Conservation (phyloP, 2,797 vertebrate species). For the Danio aesculapii region DNA sequence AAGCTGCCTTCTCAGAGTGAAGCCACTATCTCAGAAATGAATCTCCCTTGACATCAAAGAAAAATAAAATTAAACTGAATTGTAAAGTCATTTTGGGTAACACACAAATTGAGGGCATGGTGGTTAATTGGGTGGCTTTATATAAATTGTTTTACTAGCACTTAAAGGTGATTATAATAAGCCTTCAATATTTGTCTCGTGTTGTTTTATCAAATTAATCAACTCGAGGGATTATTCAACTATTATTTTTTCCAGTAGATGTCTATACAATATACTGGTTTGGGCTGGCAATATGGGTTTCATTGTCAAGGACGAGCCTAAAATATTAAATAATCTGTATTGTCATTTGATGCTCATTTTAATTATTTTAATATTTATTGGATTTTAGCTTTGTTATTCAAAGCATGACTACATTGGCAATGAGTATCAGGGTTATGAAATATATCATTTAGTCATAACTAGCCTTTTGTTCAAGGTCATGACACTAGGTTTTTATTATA, state of each 20-base stretch:
- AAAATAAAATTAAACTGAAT: not conserved
- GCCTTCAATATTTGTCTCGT: not conserved
- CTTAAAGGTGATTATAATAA: slow-evolving; percentile 2
- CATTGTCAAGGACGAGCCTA: not conserved
- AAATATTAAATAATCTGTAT: not conserved
- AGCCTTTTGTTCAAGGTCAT: slow-evolving; percentile 14
- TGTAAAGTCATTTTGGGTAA: slow-evolving; percentile 6
- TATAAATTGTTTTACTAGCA: slow-evolving; percentile 28
- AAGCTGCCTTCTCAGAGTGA: slow-evolving; percentile 18
- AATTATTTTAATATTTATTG: not conserved
- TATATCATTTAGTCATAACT: not conserved
- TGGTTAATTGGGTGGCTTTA: slow-evolving; percentile 21
- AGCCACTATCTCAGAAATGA: slow-evolving; percentile 3
- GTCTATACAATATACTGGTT: not conserved
- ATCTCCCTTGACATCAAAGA: slow-evolving; percentile 24
- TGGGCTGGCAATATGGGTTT: no score
- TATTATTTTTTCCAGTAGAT: not conserved
- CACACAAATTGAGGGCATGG: slow-evolving; percentile 26
- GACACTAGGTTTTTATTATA: not conserved
- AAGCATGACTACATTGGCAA: not conserved
- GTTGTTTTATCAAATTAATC: not conserved
- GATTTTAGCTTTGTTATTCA: not conserved
- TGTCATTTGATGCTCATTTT: not conserved
- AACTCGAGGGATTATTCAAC: not conserved
- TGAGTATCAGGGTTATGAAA: not conserved